Percentiles rank a stretch among this genome's conserved stretches.
phyloP scores from a whole-genome alignment of 1,140 invertebrate species.

The Semibalanus balanoides region DNA sequence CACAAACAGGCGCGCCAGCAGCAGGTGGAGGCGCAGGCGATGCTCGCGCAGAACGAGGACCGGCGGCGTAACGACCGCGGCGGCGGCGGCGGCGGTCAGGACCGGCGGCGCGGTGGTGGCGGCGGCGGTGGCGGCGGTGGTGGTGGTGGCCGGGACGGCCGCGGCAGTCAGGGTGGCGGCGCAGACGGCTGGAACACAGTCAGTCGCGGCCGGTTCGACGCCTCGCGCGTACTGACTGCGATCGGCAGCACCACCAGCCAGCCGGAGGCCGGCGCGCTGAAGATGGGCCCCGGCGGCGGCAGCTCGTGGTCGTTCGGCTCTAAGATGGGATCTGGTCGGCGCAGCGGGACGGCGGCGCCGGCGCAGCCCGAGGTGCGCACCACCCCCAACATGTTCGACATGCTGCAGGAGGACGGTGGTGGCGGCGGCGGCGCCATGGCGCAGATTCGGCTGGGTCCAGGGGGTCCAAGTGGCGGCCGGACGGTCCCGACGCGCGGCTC shows the following conservation, averaged over 20 bases:
- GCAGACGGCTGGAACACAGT: neutral
- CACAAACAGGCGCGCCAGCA: conserved; percentile 67
- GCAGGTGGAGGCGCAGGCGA: conserved; percentile 41
- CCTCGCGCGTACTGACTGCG: neutral
- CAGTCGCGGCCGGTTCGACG: neutral
- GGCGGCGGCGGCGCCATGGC: too few relatives aligned
- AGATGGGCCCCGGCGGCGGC: neutral
- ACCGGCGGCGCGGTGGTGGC: neutral
- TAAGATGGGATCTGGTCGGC: neutral
- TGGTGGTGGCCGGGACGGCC: too few relatives aligned
- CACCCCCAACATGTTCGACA: neutral
- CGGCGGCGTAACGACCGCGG: neutral
- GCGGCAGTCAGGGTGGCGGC: neutral
- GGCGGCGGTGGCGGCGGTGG: too few relatives aligned
- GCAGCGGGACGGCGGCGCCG: too few relatives aligned
- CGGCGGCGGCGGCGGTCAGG: neutral
- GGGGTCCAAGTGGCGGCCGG: too few relatives aligned
- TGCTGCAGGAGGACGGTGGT: neutral
- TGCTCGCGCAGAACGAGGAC: conserved; percentile 30
- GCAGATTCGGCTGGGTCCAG: neutral
- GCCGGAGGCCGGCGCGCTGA: neutral
- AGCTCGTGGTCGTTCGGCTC: conserved; percentile 1
- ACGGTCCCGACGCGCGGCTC: neutral
- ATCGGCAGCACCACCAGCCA: neutral
- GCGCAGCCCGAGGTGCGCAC: neutral